Evolutionary conservation across 2,113 vertebrate species (phyloP), one percentile per base, ranked within the genome.

Genomic region (Hippocampus abdominalis): DNA sequence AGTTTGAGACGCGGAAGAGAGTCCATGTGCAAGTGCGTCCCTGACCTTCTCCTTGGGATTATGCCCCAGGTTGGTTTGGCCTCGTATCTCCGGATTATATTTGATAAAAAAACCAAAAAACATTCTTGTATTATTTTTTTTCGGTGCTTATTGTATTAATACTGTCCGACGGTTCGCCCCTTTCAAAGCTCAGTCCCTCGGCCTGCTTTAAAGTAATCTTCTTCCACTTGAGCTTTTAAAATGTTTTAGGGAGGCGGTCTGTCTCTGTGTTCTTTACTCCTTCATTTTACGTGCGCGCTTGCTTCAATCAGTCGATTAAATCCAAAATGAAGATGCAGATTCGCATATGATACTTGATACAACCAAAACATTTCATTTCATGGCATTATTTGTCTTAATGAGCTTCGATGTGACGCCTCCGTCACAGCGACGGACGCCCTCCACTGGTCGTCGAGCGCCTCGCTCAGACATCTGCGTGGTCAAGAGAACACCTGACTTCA

Each of bases 71-170:
- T 91, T 89, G 75, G 77, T 81, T 79, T 57, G 59, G 76, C 78
- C 75, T 91, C 89, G 90, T 92, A 83, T 78, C 84, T 75, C 69
- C 68, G 89, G 91, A 92, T 93, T 92, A 92, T 61, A 89, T 89
- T 89, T 51, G 87, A 91, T 89, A 88, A 89, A 36, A 36, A 36
- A 6, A 6, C 32, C 29, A 0, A 32, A 32, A 89, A 93, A 92
- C 89, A 91, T 91, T 90, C 88, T 90, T 92, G 86, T 89, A 89
- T 91, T 91, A 91, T 93, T 84, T 92, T 89, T 84, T 84, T 71
- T 79, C 25, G 13, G 80, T 88, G 89, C 88, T 91, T 89, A 89
- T 88, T 90, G 89, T 89, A 89, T 91, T 91, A 91, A 90, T 89
- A 85, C 79, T 83, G 79, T 77, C 78, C 63, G 85, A 68, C 81